Percentiles rank a stretch among this genome's conserved stretches.
Evolutionary conservation across 2,797 vertebrate genomes (phyloP).

Genomic region (Sitta carolinensis): DNA sequence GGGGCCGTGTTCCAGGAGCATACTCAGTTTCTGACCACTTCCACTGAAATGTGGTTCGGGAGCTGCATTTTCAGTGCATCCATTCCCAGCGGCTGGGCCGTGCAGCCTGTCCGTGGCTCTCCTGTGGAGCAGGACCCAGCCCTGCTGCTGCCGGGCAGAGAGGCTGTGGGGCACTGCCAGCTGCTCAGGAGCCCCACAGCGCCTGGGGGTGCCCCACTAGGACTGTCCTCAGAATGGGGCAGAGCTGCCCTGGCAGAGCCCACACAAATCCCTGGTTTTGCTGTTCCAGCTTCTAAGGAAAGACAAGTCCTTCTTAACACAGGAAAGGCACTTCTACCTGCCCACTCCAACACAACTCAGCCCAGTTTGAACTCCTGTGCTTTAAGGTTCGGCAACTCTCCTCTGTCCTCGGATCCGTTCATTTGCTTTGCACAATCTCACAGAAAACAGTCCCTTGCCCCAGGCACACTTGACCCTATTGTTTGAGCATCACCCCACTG

Average conservation of each 20-base stretch:
- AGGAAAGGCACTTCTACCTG: neutral
- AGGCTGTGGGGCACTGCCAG: neutral
- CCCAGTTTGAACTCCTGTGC: neutral
- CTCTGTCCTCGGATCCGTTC: neutral
- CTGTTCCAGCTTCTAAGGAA: neutral
- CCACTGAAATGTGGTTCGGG: neutral
- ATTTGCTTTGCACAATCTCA: neutral
- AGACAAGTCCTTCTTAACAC: neutral
- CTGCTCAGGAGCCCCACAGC: neutral
- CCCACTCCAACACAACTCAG: neutral
- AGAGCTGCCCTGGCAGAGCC: neutral
- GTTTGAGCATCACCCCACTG: neutral
- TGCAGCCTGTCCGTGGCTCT: rapidly evolving
- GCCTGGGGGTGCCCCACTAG: neutral
- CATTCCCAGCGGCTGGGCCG: neutral
- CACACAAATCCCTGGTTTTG: neutral
- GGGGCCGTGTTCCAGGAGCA: neutral
- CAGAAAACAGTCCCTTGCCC: neutral
- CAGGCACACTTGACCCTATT: neutral
- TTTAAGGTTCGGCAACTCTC: neutral
- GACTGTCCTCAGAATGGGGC: neutral
- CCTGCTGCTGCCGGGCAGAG: neutral
- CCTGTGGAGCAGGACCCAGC: neutral
- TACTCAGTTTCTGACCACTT: neutral
- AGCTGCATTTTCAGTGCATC: neutral